These are phyloP conservation scores for Octomys mimax DNA, from an alignment of 2,797 vertebrate species.

Conservation along the genomic window DNA sequence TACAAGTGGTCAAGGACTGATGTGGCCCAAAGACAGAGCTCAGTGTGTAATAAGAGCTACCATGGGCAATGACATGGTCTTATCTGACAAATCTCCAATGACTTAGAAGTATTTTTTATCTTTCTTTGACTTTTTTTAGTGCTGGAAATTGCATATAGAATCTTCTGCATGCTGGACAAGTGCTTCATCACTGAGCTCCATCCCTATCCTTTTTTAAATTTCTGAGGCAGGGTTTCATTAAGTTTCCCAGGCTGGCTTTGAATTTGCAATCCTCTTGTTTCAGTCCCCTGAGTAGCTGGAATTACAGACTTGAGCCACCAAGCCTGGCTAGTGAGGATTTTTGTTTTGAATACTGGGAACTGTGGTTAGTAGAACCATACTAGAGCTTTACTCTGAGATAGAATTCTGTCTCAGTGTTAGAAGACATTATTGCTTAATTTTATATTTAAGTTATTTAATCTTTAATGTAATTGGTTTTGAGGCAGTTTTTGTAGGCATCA, in stretches of 20 bases:
- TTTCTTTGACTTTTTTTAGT: not conserved
- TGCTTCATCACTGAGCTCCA: not conserved
- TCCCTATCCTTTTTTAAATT: not conserved
- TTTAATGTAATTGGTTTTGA: not conserved
- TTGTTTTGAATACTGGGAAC: not conserved
- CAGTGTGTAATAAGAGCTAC: not conserved
- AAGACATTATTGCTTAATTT: not conserved
- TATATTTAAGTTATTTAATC: not conserved
- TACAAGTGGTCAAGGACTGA: not conserved
- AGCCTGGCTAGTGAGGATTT: not conserved
- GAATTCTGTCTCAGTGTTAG: not conserved
- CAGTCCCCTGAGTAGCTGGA: not conserved
- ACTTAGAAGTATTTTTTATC: not conserved
- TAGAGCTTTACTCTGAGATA: not conserved
- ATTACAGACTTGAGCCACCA: not conserved
- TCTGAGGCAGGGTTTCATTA: not conserved
- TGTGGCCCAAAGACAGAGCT: not conserved
- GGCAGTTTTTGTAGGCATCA: not conserved
- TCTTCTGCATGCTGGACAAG: not conserved
- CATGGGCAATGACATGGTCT: accelerated
- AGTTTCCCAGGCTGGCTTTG: not conserved
- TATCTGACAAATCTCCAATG: not conserved
- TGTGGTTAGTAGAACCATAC: too few relatives aligned
- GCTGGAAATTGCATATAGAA: not conserved
- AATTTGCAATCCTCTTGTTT: not conserved